Base-by-base conservation (phyloP, 1,140 invertebrate genomes). In the Metopolophium dirhodum region DNA sequence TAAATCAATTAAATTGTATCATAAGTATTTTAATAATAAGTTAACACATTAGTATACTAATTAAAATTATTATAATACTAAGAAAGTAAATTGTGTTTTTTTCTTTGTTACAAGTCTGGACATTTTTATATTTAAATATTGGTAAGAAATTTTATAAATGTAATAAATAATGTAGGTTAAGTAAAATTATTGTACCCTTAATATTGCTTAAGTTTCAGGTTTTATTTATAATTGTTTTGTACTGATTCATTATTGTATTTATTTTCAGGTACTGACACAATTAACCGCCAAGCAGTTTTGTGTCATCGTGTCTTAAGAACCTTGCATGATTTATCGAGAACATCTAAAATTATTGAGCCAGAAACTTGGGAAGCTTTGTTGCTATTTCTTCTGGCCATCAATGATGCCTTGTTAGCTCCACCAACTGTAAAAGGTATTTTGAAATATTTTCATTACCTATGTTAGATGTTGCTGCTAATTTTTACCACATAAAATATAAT, bases 291-390 rank as follows among this genome's bases (percentile, higher is more conserved):
- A 96, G 98, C 98, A 4, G 97, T 99, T 4, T 96, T 99, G 1
- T 99, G 99, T 96, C 99, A 99, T 95, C 96, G 99, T 94, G 98
- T 99, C 20, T 95, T 99, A 54, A 96, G 99, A 85, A 98, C 98
- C 14, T 96, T 99, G 2, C 98, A 99, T 95, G 97, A 97, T 95
- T 96, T 99, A 11, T 97, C 98, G n/a, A 97, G 97, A 94, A 96
- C 97, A 86, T 98, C 98, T 1, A 96, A 96, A 93, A 96, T 96
- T 87, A 96, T 99, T 94, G 97, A 98, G 77, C 96, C 97, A 88
- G 97, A 98, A 94, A 99, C 98, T 3, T 99, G 99, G 99, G 97
- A 99, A 95, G 96, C 97, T 18, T 95, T 99, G 30, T 95, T 99
- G 30, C 96, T 98, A 93, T 98, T 99, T 95, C 96, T 99, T 90